Conservation (phyloP, 2,888 invertebrate genomes). For the Folsomia manolachei region DNA sequence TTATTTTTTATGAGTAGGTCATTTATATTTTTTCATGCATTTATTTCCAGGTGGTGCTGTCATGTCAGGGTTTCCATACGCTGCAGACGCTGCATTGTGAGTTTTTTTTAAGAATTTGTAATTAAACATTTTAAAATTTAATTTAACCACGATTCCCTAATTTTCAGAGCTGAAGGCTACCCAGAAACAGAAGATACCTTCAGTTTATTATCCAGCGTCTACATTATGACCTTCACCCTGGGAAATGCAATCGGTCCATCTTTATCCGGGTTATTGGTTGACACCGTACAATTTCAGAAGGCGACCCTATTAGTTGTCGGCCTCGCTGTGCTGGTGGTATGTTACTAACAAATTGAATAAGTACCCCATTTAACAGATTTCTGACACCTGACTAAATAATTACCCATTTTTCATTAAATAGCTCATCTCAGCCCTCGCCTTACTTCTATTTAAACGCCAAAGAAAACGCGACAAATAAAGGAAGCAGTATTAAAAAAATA, state of each 20-base stretch:
- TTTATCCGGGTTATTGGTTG: constrained; percentile 35
- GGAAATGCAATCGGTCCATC: constrained; percentile 43
- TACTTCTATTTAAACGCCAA: not conserved
- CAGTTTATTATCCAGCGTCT: constrained; percentile 36
- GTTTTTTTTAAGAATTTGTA: not conserved
- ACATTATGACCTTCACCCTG: constrained; percentile 41
- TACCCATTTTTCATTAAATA: not conserved
- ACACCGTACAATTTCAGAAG: constrained; percentile 36
- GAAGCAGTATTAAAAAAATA: too few relatives aligned
- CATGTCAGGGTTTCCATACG: constrained; percentile 35
- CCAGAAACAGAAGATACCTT: constrained; percentile 32
- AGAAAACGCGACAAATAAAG: too few relatives aligned
- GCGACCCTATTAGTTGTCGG: constrained; percentile 36
- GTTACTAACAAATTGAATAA: not conserved
- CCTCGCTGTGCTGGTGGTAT: constrained; percentile 31
- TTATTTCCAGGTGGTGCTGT: constrained; percentile 39
- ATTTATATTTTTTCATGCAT: too few relatives aligned
- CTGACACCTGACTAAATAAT: not conserved
- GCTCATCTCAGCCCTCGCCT: not conserved
- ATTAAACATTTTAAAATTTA: not conserved
- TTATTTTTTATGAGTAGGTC: too few relatives aligned
- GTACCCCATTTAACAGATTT: too few relatives aligned
- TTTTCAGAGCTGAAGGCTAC: constrained; percentile 32
- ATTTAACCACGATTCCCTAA: not conserved
- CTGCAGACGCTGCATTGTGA: constrained; percentile 37